These are phyloP conservation scores for Dolichopus griseipennis DNA, from an alignment of 2,888 invertebrate species.

Conservation along the genomic window DNA sequence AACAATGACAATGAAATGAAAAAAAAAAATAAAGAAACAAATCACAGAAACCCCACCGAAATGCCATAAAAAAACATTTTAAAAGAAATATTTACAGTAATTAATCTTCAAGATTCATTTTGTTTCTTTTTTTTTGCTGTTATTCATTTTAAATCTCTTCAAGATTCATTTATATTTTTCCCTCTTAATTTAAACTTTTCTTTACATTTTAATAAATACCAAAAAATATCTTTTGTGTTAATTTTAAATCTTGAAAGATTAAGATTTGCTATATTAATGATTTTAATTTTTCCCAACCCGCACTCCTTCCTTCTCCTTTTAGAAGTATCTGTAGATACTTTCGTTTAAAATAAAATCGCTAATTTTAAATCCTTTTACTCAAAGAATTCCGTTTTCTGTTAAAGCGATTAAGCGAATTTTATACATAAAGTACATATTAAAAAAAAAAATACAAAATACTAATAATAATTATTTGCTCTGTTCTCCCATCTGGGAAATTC, in stretches of 20 bases:
- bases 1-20: too few species aligned
- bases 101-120: not conserved
- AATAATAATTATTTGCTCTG: not conserved
- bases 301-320: not conserved
- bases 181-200: too few species aligned
- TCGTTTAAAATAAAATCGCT: not conserved
- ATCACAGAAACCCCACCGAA: too few species aligned
- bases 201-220: too few species aligned
- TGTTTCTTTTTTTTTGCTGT: not conserved
- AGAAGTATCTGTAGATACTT: too few species aligned
- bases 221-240: not conserved
- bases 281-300: not conserved
- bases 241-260: not conserved
- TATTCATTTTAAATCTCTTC: too few species aligned
- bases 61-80: too few species aligned
- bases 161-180: too few species aligned
- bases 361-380: not conserved
- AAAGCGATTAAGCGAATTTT: not conserved
- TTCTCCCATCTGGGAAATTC: not conserved
- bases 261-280: not conserved
- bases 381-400: not conserved
- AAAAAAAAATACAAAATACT: too few species aligned
- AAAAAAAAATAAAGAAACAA: too few species aligned
- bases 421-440: too few species aligned
- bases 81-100: constrained; percentile 4